Percentiles rank a stretch among this genome's conserved stretches.
Conservation (phyloP, 2,113 vertebrate genomes). For the Ceratotherium simum region DNA sequence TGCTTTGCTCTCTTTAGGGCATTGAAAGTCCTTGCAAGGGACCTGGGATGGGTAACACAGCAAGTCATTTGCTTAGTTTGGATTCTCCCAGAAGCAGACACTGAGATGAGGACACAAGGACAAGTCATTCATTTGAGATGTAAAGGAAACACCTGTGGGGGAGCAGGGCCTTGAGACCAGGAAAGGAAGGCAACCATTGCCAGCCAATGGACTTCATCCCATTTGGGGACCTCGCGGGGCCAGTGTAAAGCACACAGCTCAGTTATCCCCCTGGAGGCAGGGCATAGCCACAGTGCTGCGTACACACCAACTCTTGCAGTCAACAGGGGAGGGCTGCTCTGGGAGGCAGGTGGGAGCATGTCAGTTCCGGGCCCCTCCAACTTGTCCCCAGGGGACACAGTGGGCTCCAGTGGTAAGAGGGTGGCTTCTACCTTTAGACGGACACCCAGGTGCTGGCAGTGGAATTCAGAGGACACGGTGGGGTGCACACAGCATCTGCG, state of each 20-base stretch:
- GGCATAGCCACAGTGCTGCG: rapidly evolving
- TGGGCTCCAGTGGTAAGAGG: background rate
- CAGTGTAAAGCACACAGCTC: rapidly evolving
- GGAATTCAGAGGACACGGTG: background rate
- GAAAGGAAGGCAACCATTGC: rapidly evolving
- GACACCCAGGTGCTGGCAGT: background rate
- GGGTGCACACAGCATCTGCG: rapidly evolving
- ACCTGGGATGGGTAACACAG: background rate
- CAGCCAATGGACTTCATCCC: rapidly evolving
- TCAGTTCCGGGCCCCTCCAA: too few species aligned
- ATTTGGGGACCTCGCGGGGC: background rate
- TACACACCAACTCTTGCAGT: rapidly evolving
- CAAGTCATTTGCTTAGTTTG: background rate
- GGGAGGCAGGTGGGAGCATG: rapidly evolving
- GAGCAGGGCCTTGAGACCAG: background rate
- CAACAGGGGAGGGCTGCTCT: rapidly evolving
- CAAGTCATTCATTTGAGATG: background rate
- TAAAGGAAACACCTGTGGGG: background rate
- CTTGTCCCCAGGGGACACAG: too few species aligned
- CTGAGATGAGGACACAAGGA: background rate
- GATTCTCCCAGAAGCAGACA: background rate
- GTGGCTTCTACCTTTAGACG: background rate
- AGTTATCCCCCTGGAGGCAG: background rate
- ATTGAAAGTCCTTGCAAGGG: background rate
- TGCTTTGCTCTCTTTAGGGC: background rate